Percentiles rank a stretch among this genome's conserved stretches.
Evolutionary conservation across 1,140 invertebrate genomes (phyloP).

Genomic region (Orius insidiosus): DNA sequence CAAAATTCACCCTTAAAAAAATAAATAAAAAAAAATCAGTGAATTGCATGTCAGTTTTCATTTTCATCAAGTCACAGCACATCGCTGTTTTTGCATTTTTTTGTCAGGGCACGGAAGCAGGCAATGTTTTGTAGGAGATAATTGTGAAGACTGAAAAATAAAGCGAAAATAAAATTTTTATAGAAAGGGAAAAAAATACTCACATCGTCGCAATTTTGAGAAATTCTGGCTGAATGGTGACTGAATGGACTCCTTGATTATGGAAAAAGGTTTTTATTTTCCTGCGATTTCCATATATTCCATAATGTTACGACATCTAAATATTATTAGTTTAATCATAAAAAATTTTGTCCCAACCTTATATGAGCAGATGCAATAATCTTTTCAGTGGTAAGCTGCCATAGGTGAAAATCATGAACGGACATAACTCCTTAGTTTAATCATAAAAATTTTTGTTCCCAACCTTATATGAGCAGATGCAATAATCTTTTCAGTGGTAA

Average conservation of each 20-base stretch:
- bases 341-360: too few species aligned
- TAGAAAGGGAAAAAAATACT: too few species aligned
- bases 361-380: slow-evolving; percentile 90
- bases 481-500: slow-evolving; percentile 81
- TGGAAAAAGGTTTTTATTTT: slow-evolving; percentile 91
- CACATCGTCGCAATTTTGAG: slow-evolving; percentile 41
- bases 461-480: slow-evolving; percentile 81
- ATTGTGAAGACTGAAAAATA: too few species aligned
- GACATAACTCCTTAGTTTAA: slow-evolving; percentile 84
- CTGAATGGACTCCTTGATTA: slow-evolving; percentile 80
- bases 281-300: slow-evolving; percentile 87
- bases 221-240: slow-evolving; percentile 89
- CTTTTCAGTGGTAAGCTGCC: slow-evolving; percentile 80
- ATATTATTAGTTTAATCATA: slow-evolving; percentile 17
- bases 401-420: slow-evolving; percentile 88
- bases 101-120: too few species aligned
- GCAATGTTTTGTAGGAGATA: too few species aligned
- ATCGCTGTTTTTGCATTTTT: too few species aligned
- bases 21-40: too few species aligned
- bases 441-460: too few species aligned
- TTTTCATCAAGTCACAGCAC: too few species aligned
- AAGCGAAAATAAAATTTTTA: too few species aligned
- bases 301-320: slow-evolving; percentile 64
- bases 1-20: too few species aligned
- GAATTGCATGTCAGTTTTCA: too few species aligned